phyloP scores from a whole-genome alignment of 2,888 invertebrate genomes.

The Ophion ventricosus region DNA sequence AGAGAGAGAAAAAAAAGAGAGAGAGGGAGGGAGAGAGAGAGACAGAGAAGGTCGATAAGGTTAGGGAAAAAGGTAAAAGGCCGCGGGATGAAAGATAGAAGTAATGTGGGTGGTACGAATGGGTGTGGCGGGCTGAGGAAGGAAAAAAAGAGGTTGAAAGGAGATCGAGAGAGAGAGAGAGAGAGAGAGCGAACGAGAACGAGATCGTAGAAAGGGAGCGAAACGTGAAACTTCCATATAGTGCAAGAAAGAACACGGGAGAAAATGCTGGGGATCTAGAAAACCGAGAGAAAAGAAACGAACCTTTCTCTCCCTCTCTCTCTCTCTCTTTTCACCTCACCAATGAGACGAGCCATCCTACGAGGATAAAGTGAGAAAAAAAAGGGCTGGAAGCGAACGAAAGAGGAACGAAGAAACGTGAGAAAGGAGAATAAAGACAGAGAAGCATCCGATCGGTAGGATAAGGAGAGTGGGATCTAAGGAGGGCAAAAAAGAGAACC shows the following conservation, averaged over 20 bases:
- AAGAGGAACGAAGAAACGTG: constrained; percentile 43
- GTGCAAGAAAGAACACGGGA: constrained; percentile 38
- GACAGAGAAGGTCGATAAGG: constrained; percentile 81
- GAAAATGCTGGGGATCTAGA: constrained; percentile 45
- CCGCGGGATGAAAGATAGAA: constrained; percentile 67
- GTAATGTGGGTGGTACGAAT: constrained; percentile 58
- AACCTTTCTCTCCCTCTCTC: not conserved
- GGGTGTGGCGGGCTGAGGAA: constrained; percentile 45
- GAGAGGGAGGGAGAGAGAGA: constrained; percentile 74
- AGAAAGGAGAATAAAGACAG: constrained; percentile 48
- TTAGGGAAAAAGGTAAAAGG: constrained; percentile 80
- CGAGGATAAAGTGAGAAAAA: constrained; percentile 59
- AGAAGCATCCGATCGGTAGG: constrained; percentile 38
- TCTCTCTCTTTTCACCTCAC: not conserved
- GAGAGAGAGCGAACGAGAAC: constrained; percentile 51
- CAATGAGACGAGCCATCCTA: constrained; percentile 19
- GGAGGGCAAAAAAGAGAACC: constrained; percentile 38
- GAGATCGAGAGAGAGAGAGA: constrained; percentile 46
- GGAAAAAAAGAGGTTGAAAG: constrained; percentile 64
- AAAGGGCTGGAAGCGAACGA: constrained; percentile 54
- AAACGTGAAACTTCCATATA: constrained; percentile 42
- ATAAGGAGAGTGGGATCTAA: constrained; percentile 29
- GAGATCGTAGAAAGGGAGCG: constrained; percentile 48
- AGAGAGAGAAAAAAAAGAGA: constrained; percentile 70
- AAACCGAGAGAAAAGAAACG: constrained; percentile 36